These are phyloP conservation scores for Meloe dianella DNA, from an alignment of 2,888 invertebrate species.

Conservation along the genomic window DNA sequence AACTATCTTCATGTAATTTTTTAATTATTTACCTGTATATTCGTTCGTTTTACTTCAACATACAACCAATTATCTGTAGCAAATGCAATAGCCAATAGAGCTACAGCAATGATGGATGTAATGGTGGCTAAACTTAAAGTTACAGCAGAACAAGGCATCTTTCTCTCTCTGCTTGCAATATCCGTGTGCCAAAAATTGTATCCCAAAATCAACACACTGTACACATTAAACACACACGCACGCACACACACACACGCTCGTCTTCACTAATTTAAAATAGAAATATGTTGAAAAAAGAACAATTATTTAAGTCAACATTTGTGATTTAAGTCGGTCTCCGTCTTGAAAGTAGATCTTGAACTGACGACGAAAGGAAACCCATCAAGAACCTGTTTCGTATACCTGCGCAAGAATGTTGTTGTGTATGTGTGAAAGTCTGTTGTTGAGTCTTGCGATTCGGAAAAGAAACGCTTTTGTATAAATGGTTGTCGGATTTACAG, in stretches of 20 bases:
- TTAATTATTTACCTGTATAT: conserved; percentile 76
- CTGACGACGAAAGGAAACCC: conserved; percentile 36
- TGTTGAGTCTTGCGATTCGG: background rate
- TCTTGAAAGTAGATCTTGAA: conserved; percentile 20
- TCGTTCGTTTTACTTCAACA: conserved; percentile 87
- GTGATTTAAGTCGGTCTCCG: conserved; percentile 9
- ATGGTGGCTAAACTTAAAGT: conserved; percentile 95
- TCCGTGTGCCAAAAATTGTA: background rate
- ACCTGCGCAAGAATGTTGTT: conserved; percentile 38
- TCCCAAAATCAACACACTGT: conserved; percentile 9
- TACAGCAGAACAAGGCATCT: conserved; percentile 94
- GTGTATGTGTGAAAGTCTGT: conserved; percentile 55
- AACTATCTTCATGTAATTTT: background rate
- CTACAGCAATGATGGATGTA: conserved; percentile 93
- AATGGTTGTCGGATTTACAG: background rate
- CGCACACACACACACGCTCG: no score
- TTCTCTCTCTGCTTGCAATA: conserved; percentile 30
- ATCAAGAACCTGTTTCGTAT: conserved; percentile 41
- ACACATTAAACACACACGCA: conserved; percentile 18
- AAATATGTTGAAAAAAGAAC: conserved; percentile 1
- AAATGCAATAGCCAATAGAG: conserved; percentile 91
- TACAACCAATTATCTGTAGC: conserved; percentile 97
- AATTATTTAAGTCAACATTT: conserved; percentile 9
- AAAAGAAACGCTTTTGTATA: background rate
- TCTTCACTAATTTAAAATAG: conserved; percentile 12